Evolutionary conservation across 2,797 vertebrate genomes (phyloP).

Genomic region (Bradypodion ventrale): DNA sequence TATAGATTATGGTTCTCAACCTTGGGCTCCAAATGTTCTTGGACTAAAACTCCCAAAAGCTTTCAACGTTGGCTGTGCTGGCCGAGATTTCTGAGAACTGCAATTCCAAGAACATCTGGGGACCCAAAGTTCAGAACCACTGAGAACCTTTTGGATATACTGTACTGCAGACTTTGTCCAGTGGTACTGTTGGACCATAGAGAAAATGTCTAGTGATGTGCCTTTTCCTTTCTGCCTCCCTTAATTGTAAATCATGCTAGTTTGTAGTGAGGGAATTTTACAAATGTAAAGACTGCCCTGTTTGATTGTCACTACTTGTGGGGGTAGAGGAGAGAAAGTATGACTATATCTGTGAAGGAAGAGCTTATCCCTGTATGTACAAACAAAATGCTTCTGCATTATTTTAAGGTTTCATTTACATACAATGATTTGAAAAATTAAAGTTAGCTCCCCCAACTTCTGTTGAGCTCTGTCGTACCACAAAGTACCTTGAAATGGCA

Average conservation of each 20-base stretch:
- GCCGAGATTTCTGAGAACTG: too few relatives aligned
- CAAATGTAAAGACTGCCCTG: conserved; percentile 6
- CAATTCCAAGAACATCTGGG: too few relatives aligned
- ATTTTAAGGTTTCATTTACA: not conserved
- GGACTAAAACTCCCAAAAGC: too few relatives aligned
- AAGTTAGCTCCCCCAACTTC: conserved; percentile 41
- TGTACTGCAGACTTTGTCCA: too few relatives aligned
- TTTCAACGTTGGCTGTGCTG: too few relatives aligned
- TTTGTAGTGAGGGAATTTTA: not conserved
- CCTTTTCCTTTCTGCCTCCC: not conserved
- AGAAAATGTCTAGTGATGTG: too few relatives aligned
- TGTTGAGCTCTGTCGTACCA: conserved; percentile 46
- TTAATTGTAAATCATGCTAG: not conserved
- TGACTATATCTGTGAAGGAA: not conserved
- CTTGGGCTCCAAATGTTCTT: too few relatives aligned
- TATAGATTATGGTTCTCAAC: too few relatives aligned
- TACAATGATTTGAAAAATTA: conserved; percentile 32
- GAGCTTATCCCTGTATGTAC: not conserved
- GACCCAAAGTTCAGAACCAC: too few relatives aligned
- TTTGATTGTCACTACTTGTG: not conserved
- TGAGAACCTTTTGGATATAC: too few relatives aligned
- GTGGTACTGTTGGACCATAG: not conserved
- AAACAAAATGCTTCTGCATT: conserved; percentile 2
- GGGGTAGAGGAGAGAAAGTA: not conserved
- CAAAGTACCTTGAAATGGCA: conserved; percentile 53